Percentiles rank a stretch among this genome's conserved stretches.
Conservation (phyloP, 1,140 invertebrate genomes). For the Panulirus ornatus region DNA sequence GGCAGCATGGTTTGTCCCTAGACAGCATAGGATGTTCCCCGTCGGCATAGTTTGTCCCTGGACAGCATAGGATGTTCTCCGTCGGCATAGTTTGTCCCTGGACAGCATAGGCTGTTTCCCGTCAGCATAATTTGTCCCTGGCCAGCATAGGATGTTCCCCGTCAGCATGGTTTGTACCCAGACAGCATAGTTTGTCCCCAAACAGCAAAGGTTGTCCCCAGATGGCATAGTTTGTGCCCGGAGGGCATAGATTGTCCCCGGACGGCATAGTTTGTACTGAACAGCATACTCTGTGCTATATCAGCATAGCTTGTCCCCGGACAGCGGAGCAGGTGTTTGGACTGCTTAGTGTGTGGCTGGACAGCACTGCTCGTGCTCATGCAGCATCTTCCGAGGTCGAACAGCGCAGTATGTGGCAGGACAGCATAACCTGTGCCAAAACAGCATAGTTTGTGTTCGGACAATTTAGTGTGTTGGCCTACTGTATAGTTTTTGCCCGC, state of each 20-base stretch:
- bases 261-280: background rate
- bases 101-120: no score
- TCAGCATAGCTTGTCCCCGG: background rate
- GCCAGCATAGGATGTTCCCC: background rate
- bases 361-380: background rate
- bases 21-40: no score
- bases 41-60: no score
- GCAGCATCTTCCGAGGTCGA: no score
- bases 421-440: background rate
- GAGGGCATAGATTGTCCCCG: background rate
- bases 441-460: background rate
- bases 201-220: no score
- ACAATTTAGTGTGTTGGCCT: no score
- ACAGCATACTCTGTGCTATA: background rate
- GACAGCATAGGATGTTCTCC: no score
- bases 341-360: background rate
- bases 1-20: background rate
- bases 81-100: background rate
- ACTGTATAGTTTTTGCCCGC: no score
- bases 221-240: background rate
- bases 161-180: no score
- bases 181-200: no score
- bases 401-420: background rate
- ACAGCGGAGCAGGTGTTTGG: background rate
- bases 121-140: no score